phyloP scores from a whole-genome alignment of 2,888 invertebrate species.

The Laspeyria flexula region DNA sequence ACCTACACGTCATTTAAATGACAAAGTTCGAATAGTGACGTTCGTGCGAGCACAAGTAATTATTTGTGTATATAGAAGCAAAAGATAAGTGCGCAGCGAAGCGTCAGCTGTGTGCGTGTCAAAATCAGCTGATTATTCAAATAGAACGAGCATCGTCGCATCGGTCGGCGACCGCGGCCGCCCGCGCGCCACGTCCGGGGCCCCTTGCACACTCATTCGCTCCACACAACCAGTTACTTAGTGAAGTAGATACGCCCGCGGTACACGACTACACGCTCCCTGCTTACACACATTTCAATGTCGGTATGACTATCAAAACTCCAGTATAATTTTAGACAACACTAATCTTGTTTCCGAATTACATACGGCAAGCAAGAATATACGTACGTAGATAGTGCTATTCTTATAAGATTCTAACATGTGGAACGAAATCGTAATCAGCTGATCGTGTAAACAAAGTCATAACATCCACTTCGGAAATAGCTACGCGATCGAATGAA shows the following conservation, averaged over 20 bases:
- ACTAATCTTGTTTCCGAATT: conserved; percentile 9
- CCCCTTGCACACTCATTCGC: conserved; percentile 12
- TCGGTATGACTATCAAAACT: conserved; percentile 19
- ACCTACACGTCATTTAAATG: conserved; percentile 51
- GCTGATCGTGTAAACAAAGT: conserved; percentile 84
- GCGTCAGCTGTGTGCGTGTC: conserved; percentile 85
- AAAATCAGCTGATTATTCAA: conserved; percentile 87
- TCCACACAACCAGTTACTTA: conserved; percentile 27
- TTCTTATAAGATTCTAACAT: conserved; percentile 67
- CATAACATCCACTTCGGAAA: conserved; percentile 38
- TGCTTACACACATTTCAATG: conserved; percentile 17
- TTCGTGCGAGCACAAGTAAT: conserved; percentile 51
- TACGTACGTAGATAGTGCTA: conserved; percentile 22
- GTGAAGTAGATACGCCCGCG: conserved; percentile 22
- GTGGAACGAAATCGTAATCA: conserved; percentile 65
- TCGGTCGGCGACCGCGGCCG: conserved; percentile 74
- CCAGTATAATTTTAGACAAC: conserved; percentile 7
- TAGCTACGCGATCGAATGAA: conserved; percentile 23
- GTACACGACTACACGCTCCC: conserved; percentile 11
- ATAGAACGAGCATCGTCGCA: conserved; percentile 78
- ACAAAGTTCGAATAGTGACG: conserved; percentile 51
- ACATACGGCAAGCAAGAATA: conserved; percentile 9
- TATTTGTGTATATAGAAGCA: conserved; percentile 56
- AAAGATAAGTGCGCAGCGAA: conserved; percentile 75
- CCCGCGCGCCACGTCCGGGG: conserved; percentile 38